Evolutionary conservation across 1,140 invertebrate genomes (phyloP), one percentile per base, ranked within the genome.

Genomic region (Episyrphus balteatus): DNA sequence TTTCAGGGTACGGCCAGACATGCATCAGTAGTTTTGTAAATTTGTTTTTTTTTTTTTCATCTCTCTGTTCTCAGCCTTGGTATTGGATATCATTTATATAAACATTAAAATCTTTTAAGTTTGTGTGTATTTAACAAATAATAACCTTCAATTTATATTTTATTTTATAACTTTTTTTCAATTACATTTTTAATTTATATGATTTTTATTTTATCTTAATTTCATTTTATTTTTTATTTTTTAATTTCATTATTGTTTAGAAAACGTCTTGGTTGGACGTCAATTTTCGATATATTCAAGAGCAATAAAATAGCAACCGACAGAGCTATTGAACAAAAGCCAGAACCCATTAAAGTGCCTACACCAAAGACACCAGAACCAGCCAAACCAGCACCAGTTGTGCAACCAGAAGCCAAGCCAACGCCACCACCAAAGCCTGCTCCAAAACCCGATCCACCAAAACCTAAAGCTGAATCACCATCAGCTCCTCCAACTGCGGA

Each of bases 241-340:
- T 39, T n/a, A 38, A 39, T 44, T 37, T 21, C 13, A 45, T 49
- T 51, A 55, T 17, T 14, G 14, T 50, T 42, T 65, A 66, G 62
- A 47, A 66, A 66, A 57, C 62, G 59, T 49, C 61, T 65, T 52
- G 57, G 54, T 50, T 66, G 62, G 62, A 50, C 43, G 19, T 52
- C 36, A 37, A 37, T 52, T 43, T 52, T 52, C 42, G 47, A 34
- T 49, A 52, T 66, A 50, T 65, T 66, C 51, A 53, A 49, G 50
- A 49, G 51, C 34, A 62, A 65, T 44, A 61, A 59, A 48, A 57
- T 57, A 17, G 52, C 49, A 49, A 51, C 30, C 50, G 14, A 26
- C 41, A 21, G n/a, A 14, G 21, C 21, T 26, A 26, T 26, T 26
- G 36, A 14, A 37, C 13, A 14, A 13, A 48, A 48, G 19, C 41